Conservation (phyloP, 2,888 invertebrate genomes). For the Acrobasis consociella region DNA sequence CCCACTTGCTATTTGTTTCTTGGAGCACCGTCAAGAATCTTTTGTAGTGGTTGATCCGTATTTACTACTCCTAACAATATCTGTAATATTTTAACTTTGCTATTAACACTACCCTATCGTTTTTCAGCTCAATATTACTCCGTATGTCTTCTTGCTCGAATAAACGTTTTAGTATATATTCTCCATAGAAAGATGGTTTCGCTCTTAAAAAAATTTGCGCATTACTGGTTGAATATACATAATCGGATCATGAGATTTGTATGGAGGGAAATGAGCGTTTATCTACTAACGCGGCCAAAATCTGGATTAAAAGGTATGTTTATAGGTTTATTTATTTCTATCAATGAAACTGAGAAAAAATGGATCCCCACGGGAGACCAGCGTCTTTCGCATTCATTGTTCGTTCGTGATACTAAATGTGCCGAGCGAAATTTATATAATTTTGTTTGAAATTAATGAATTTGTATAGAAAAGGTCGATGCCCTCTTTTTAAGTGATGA, state of each 20-base stretch:
- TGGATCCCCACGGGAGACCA: too few species aligned
- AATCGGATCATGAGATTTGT: constrained; percentile 62
- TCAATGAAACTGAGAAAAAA: neutral
- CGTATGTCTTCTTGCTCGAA: constrained; percentile 51
- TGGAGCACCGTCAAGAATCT: constrained; percentile 17
- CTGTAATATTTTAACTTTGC: neutral
- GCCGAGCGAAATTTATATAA: too few species aligned
- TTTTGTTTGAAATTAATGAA: too few species aligned
- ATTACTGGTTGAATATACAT: constrained; percentile 46
- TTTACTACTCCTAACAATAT: neutral
- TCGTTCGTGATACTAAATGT: too few species aligned
- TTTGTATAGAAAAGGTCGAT: too few species aligned
- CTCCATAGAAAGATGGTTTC: constrained; percentile 46
- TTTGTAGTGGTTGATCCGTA: neutral
- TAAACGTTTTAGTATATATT: constrained; percentile 58
- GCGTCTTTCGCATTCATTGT: too few species aligned
- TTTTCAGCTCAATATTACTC: neutral
- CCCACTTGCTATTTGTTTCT: neutral
- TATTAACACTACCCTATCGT: neutral
- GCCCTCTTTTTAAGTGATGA: too few species aligned
- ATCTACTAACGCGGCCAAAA: constrained; percentile 39
- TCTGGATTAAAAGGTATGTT: constrained; percentile 6
- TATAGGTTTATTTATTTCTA: constrained; percentile 10
- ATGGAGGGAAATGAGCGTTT: constrained; percentile 46
- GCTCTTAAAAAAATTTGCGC: constrained; percentile 53